Percentiles rank a stretch among this genome's conserved stretches.
These are phyloP conservation scores for Dascyllus trimaculatus DNA, from an alignment of 2,113 vertebrate species.

Conservation along the genomic window DNA sequence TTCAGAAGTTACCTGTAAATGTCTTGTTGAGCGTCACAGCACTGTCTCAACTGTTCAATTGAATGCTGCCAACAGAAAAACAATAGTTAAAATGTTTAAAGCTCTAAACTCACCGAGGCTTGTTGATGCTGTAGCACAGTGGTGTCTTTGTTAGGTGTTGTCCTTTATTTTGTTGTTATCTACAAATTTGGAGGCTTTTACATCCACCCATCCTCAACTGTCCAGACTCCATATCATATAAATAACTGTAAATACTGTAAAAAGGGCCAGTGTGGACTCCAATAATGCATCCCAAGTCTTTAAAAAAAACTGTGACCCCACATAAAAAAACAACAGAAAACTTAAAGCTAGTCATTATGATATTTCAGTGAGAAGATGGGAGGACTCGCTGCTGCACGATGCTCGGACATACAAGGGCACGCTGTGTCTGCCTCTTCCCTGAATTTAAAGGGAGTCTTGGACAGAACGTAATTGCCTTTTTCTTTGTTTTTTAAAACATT, in stretches of 20 bases:
- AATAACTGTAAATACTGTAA: slow-evolving; percentile 56
- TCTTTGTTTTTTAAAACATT: not conserved
- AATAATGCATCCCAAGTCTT: slow-evolving; percentile 29
- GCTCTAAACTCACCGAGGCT: not conserved
- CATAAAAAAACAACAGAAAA: slow-evolving; percentile 7
- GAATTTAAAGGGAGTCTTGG: slow-evolving; percentile 12
- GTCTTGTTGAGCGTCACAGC: no score
- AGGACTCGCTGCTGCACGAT: slow-evolving; percentile 39
- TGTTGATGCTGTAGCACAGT: slow-evolving; percentile 16
- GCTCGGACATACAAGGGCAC: slow-evolving; percentile 8
- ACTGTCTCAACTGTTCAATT: not conserved
- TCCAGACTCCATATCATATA: slow-evolving; percentile 25
- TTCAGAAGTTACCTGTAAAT: not conserved
- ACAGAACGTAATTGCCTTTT: not conserved
- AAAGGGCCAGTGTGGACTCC: slow-evolving; percentile 19
- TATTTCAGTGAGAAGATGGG: slow-evolving; percentile 4
- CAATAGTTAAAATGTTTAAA: slow-evolving; percentile 9
- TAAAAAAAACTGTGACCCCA: not conserved
- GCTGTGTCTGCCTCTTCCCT: not conserved
- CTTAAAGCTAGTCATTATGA: not conserved
- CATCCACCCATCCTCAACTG: not conserved
- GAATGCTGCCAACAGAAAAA: slow-evolving; percentile 8
- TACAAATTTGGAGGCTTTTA: slow-evolving; percentile 19
- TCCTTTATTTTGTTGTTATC: slow-evolving; percentile 51
- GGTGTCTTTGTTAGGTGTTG: not conserved